These are phyloP conservation scores for Diaphora mendica DNA, from an alignment of 2,888 invertebrate genomes.

Conservation along the genomic window DNA sequence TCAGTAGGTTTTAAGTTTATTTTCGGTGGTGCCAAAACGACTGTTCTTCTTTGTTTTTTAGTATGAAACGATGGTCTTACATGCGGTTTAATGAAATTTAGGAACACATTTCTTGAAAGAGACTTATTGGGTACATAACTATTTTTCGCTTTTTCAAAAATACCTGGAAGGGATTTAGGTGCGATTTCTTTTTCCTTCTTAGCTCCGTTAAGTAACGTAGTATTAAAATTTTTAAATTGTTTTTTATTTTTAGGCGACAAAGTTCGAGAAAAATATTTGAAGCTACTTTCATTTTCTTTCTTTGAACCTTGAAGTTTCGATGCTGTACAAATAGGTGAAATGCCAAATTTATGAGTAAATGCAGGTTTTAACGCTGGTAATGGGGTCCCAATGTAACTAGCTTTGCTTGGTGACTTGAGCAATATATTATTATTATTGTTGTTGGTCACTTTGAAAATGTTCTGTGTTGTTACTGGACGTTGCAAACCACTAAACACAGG, in stretches of 20 bases:
- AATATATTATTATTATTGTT: conserved; percentile 81
- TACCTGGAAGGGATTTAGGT: conserved; percentile 70
- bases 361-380: conserved; percentile 77
- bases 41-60: conserved; percentile 86
- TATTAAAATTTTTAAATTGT: conserved; percentile 62
- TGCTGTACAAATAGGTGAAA: conserved; percentile 73
- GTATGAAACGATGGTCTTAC: conserved; percentile 77
- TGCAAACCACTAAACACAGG: conserved; percentile 83
- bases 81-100: conserved; percentile 80
- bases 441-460: conserved; percentile 81
- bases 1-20: conserved; percentile 80
- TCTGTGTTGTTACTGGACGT: conserved; percentile 76
- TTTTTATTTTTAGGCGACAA: conserved; percentile 76
- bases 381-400: conserved; percentile 65
- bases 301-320: conserved; percentile 64
- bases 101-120: conserved; percentile 79
- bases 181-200: conserved; percentile 74
- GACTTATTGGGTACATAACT: conserved; percentile 80
- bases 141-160: conserved; percentile 81
- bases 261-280: conserved; percentile 64
- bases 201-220: conserved; percentile 55
- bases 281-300: conserved; percentile 69
- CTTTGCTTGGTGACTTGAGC: conserved; percentile 75
- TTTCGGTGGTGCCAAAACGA: conserved; percentile 81
- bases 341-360: conserved; percentile 82